Evolutionary conservation across 2,797 vertebrate genomes (phyloP), one percentile per base, ranked within the genome.

Genomic region (Apodemus agrarius): DNA sequence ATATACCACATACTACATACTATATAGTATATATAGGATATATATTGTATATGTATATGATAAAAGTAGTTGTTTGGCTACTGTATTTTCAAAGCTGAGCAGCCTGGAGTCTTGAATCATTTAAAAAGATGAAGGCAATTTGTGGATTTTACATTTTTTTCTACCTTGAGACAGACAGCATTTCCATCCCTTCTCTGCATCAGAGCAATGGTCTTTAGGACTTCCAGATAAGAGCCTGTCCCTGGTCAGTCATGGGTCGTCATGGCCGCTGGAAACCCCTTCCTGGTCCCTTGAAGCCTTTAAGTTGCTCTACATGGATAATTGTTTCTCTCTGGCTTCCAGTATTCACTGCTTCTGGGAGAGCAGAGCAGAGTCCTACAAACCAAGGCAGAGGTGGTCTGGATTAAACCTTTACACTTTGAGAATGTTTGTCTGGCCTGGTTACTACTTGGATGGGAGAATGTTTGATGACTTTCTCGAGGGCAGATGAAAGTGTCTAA

Each of bases 191-290:
- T 78, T 76, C 21, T 61, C 65, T 90, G 31, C 43, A 16, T 43
- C 5, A 61, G 16, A 69, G 9, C n/a, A 17, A 0, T 9, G 31
- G 59, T 37, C 26, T 61, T 40, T 49, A 87, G 72, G 72, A 6
- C 6, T 1, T 4, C 8, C 3, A 12, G n/a, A 49, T 17, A 46
- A 43, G 24, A 31, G 29, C 6, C 9, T 75, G 63, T 13, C 16
- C 63, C 0, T 0, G 4, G 3, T n/a, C 40, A 2, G 8, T 13
- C 14, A 10, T 26, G 29, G 9, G 6, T 46, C 14, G 3, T 29
- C 29, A 31, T 54, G 7, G 22, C 26, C 37, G 0, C 0, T 0
- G 37, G 1, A 12, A 29, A 22, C 0, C 40, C 49, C 24, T 16
- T 81, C 49, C 34, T 61, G 26, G 10, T 26, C 49, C 52, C 63